A percentile compares a stretch with the other conserved stretches of the same genome.
Evolutionary conservation across 2,113 vertebrate genomes (phyloP).

Genomic region (Coptodon rendalli): DNA sequence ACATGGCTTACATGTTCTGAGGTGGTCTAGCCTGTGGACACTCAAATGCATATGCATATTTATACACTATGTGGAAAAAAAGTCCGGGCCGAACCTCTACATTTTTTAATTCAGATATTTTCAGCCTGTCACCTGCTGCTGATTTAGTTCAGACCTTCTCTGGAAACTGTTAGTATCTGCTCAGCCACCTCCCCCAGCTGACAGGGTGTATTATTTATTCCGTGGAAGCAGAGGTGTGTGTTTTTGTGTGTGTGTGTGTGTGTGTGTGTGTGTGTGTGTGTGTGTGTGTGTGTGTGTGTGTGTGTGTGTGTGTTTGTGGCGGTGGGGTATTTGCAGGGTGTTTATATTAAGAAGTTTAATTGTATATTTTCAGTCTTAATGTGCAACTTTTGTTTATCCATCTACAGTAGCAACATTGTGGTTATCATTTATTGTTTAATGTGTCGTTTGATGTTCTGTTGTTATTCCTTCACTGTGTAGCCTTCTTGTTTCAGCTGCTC

Average conservation of each 20-base stretch:
- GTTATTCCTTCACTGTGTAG: background rate
- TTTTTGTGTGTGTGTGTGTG: background rate
- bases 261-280: background rate
- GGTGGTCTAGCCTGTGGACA: no score
- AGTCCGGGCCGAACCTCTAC: no score
- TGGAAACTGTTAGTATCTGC: background rate
- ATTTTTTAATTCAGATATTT: no score
- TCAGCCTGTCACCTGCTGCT: no score
- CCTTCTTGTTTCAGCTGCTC: background rate
- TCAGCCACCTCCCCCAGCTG: background rate
- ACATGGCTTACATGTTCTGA: no score
- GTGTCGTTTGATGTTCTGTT: background rate
- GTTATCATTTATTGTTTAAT: background rate
- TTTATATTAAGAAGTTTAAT: background rate
- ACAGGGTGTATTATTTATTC: slow-evolving; percentile 8
- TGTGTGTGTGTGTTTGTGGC: background rate
- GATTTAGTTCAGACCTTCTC: no score
- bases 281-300: background rate
- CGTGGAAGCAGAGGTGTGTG: background rate
- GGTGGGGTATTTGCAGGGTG: background rate
- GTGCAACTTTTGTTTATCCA: background rate
- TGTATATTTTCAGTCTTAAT: background rate
- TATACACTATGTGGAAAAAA: no score
- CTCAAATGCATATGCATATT: no score
- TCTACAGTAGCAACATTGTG: background rate